Evolutionary conservation across 2,888 invertebrate species (phyloP).

Genomic region (Apodemia zela): DNA sequence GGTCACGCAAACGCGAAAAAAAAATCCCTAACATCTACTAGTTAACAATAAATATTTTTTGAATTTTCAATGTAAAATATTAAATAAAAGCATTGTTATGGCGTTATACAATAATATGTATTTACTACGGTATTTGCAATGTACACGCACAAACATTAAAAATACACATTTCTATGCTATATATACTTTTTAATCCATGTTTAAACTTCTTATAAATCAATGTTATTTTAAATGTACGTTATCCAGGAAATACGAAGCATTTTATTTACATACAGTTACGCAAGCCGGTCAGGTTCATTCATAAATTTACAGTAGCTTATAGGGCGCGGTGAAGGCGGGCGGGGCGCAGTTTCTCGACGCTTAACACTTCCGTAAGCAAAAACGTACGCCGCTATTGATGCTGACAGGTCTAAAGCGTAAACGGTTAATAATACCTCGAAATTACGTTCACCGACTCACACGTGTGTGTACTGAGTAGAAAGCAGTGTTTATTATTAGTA

Average conservation of each 20-base stretch:
- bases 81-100: too few relatives aligned
- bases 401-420: constrained; percentile 12
- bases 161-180: too few relatives aligned
- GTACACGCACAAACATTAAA: too few relatives aligned
- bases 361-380: constrained; percentile 47
- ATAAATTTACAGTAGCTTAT: constrained; percentile 11
- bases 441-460: constrained; percentile 1
- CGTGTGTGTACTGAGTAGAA: constrained; percentile 2
- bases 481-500: not conserved
- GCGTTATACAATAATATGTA: too few relatives aligned
- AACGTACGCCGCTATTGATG: constrained; percentile 32
- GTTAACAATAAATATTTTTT: too few relatives aligned
- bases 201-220: not conserved
- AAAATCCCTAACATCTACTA: too few relatives aligned
- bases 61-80: too few relatives aligned
- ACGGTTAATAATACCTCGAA: constrained; percentile 16
- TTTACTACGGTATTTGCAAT: too few relatives aligned
- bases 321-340: constrained; percentile 17
- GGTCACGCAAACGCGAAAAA: too few relatives aligned
- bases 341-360: constrained; percentile 20
- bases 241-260: not conserved
- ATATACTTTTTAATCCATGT: too few relatives aligned
- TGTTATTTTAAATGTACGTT: not conserved
- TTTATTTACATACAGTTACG: not conserved
- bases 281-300: constrained; percentile 17